Conservation (phyloP, 2,888 invertebrate genomes). For the Sminthurides aquaticus region DNA sequence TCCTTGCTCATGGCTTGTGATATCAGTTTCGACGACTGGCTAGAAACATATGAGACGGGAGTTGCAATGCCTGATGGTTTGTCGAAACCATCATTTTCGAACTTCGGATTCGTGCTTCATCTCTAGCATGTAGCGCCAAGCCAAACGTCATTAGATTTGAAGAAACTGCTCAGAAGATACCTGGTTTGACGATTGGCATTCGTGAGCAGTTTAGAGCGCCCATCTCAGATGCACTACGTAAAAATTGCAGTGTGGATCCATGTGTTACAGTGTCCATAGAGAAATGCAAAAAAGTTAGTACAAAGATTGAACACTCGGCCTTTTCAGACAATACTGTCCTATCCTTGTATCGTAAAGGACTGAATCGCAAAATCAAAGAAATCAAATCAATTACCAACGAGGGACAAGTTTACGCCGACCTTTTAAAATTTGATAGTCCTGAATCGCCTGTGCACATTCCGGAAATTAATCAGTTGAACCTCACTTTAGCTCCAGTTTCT, state of each 20-base stretch:
- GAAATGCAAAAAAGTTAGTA: constrained; percentile 57
- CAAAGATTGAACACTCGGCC: constrained; percentile 66
- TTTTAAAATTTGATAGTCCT: no score
- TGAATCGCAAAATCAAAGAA: constrained; percentile 2
- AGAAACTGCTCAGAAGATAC: constrained; percentile 67
- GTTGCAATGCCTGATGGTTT: constrained; percentile 2
- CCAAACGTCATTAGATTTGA: constrained; percentile 62
- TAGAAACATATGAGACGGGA: neutral
- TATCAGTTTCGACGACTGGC: neutral
- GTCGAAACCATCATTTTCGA: constrained; percentile 1
- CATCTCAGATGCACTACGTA: constrained; percentile 61
- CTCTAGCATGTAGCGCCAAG: neutral
- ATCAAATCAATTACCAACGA: no score
- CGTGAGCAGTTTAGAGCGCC: constrained; percentile 71
- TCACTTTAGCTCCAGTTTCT: no score
- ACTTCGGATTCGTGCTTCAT: no score
- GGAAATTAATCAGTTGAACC: no score
- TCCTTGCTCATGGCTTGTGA: neutral
- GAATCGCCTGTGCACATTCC: no score
- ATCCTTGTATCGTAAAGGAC: constrained; percentile 61
- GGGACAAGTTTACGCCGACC: no score
- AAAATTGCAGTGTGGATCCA: constrained; percentile 56
- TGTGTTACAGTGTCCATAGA: constrained; percentile 48
- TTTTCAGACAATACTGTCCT: constrained; percentile 67
- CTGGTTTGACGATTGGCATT: constrained; percentile 61